phyloP scores from a whole-genome alignment of 2,797 vertebrate genomes.

The Cyclura pinguis region DNA sequence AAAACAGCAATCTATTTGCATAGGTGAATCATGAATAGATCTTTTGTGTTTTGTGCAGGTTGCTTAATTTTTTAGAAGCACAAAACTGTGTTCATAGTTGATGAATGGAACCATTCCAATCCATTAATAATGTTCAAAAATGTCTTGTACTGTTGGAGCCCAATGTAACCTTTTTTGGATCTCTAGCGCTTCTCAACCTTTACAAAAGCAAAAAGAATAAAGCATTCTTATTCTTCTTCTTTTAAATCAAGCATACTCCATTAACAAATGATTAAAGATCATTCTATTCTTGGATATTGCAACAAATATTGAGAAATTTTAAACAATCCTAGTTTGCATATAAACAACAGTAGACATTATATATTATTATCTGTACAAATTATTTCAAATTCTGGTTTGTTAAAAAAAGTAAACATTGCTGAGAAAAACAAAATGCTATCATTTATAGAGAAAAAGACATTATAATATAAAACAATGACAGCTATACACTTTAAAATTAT shows the following conservation, averaged over 20 bases:
- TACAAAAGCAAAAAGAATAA: constrained; percentile 61
- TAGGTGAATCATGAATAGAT: background rate
- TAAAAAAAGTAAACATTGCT: constrained; percentile 65
- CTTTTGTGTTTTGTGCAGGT: too few relatives aligned
- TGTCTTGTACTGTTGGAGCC: constrained; percentile 41
- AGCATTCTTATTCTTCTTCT: constrained; percentile 48
- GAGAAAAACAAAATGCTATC: constrained; percentile 65
- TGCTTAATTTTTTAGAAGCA: background rate
- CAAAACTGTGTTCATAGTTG: background rate
- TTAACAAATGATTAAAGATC: constrained; percentile 72
- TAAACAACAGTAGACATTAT: constrained; percentile 73
- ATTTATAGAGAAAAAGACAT: constrained; percentile 60
- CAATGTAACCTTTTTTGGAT: constrained; percentile 7
- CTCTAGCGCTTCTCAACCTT: constrained; percentile 29
- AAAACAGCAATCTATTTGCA: background rate
- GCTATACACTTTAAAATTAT: constrained; percentile 61
- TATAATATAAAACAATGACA: constrained; percentile 63
- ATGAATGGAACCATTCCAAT: background rate
- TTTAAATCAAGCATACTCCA: background rate
- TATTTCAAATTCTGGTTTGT: constrained; percentile 75
- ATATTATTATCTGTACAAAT: constrained; percentile 68
- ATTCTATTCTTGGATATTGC: constrained; percentile 65
- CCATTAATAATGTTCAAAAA: background rate
- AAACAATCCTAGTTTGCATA: constrained; percentile 69
- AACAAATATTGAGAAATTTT: constrained; percentile 63